Evolutionary conservation across 2,888 invertebrate species (phyloP).

Genomic region (Hylaea fasciaria): DNA sequence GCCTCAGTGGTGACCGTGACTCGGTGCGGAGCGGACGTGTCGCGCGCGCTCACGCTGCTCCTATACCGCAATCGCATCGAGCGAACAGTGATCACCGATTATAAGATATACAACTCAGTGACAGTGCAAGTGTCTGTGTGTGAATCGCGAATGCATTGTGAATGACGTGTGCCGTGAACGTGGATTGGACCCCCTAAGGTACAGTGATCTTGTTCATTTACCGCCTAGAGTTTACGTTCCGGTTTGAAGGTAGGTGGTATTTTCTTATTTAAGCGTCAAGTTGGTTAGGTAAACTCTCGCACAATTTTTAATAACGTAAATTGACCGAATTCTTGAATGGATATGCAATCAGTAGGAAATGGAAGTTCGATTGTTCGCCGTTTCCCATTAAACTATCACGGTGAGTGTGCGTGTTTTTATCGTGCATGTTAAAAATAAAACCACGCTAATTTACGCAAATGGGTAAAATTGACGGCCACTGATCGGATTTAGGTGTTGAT

Average conservation of each 20-base stretch:
- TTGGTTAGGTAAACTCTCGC: slow-evolving; percentile 3
- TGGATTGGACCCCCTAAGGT: slow-evolving; percentile 49
- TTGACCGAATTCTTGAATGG: slow-evolving; percentile 29
- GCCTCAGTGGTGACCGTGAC: slow-evolving; percentile 61
- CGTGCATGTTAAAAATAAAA: slow-evolving; percentile 50
- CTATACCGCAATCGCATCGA: slow-evolving; percentile 52
- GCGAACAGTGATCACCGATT: slow-evolving; percentile 70
- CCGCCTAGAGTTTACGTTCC: slow-evolving; percentile 47
- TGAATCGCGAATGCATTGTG: slow-evolving; percentile 55
- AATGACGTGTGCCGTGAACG: slow-evolving; percentile 59
- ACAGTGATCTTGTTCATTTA: slow-evolving; percentile 42
- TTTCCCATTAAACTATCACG: slow-evolving; percentile 46
- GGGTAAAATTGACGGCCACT: slow-evolving; percentile 46
- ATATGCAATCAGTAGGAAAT: slow-evolving; percentile 41
- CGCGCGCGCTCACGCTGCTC: slow-evolving; percentile 45
- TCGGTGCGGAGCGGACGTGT: slow-evolving; percentile 58
- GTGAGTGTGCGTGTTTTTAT: slow-evolving; percentile 52
- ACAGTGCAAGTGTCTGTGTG: slow-evolving; percentile 67
- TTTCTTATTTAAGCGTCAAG: slow-evolving; percentile 35
- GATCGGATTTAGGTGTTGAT: slow-evolving; percentile 39
- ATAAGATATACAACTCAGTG: slow-evolving; percentile 48
- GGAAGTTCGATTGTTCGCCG: slow-evolving; percentile 44
- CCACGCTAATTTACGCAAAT: slow-evolving; percentile 51
- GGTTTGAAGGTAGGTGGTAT: slow-evolving; percentile 51
- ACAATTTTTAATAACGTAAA: slow-evolving; percentile 17